Base-by-base conservation (phyloP, 2,797 vertebrate genomes). In the Mycteria americana region DNA sequence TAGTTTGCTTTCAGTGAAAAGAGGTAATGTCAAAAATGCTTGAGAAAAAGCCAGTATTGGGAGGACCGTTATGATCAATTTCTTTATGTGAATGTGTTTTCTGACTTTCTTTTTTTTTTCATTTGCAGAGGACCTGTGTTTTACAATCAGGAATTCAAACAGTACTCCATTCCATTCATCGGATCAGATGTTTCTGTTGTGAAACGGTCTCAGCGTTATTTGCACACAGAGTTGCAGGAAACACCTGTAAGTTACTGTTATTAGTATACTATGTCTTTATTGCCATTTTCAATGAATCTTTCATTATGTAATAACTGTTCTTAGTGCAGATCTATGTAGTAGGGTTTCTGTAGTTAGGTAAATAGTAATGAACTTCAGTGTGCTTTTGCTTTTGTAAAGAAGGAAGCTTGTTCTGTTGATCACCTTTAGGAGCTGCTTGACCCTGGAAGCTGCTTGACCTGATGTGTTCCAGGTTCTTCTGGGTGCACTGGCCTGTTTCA, bases 171-270 rank as follows among this genome's bases (percentile, higher is more conserved):
- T 92, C 99, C 99, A 41, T 99, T 99, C 96, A 97, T 99, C 98
- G 99, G 99, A 57, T 97, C 99, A 22, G 99, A 99, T 91, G 97
- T 84, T 6, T 98, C 99, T 7, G 99, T 99, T 74, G 99, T 99
- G 89, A 99, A 98, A 97, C 98, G 99, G 79, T 99, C 98, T 73
- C 99, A 99, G 89, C 99, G 98, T 72, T 99, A 98, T 84, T 97
- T 99, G 79, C 77, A 97, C 60, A 98, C 99, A 24, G 98, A 99
- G 59, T 89, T 98, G 35, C 59, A 99, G 60, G 98, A 98, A 69
- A 97, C 98, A 48, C 99, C 99, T 24, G 99, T 99, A 94, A 98
- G 99, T 98, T 93, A 43, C 54, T 75, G 54, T 14, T 48, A 7
- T 10, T 59, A 11, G n/a, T 25, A 35, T 59, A 24, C n/a, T 35